Conservation (phyloP, 2,888 invertebrate genomes). For the Monochamus alternatus region DNA sequence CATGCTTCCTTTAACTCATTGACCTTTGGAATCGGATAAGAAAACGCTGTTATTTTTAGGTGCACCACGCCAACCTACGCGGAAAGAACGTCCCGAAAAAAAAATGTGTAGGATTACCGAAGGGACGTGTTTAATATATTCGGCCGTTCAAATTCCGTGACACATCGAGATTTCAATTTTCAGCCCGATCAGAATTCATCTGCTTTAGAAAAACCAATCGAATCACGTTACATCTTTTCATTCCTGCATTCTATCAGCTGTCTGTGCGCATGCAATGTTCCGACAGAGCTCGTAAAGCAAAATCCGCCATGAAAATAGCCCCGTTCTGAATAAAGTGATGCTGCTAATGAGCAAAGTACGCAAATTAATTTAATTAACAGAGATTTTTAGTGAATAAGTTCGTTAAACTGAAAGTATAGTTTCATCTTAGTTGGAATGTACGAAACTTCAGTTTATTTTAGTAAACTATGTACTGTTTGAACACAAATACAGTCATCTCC, state of each 20-base stretch:
- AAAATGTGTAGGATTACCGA: not conserved
- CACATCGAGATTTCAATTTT: slow-evolving; percentile 12
- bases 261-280: not conserved
- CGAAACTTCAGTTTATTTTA: not conserved
- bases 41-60: not conserved
- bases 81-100: not conserved
- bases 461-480: not conserved
- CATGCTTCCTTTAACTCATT: too few relatives aligned
- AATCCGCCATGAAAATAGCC: too few relatives aligned
- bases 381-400: not conserved
- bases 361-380: not conserved
- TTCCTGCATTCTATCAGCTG: slow-evolving; percentile 2
- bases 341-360: not conserved
- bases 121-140: slow-evolving; percentile 7
- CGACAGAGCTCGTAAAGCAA: too few relatives aligned
- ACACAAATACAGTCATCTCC: not conserved
- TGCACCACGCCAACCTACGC: not conserved
- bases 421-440: not conserved
- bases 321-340: not conserved
- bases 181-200: slow-evolving; percentile 13
- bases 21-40: not conserved
- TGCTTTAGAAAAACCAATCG: slow-evolving; percentile 11
- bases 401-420: not conserved
- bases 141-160: slow-evolving; percentile 6
- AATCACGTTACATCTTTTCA: slow-evolving; percentile 10